These are phyloP conservation scores for Lamprologus ornatipinnis DNA, from an alignment of 2,113 vertebrate genomes.

Conservation along the genomic window DNA sequence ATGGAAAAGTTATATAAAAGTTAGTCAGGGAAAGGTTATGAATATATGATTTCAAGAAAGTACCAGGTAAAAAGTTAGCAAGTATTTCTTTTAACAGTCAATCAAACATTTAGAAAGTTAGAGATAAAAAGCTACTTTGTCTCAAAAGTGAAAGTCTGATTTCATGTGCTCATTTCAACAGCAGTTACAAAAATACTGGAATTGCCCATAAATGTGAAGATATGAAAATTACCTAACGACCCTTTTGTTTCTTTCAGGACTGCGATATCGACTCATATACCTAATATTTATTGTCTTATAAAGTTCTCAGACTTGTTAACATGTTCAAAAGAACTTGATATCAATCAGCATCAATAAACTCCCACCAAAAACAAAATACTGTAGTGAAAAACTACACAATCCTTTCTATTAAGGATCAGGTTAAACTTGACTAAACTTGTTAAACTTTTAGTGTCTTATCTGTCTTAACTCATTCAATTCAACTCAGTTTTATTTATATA, in stretches of 20 bases:
- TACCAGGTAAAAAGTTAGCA: background rate
- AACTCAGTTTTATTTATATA: background rate
- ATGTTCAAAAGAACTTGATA: background rate
- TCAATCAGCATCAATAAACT: background rate
- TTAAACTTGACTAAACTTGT: background rate
- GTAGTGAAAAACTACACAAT: background rate
- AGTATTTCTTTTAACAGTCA: background rate
- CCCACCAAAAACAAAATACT: background rate
- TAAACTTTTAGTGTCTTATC: background rate
- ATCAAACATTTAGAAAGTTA: background rate
- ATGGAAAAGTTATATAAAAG: slow-evolving; percentile 39
- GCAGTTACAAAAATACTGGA: background rate
- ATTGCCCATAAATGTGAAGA: background rate
- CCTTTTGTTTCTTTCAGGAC: background rate
- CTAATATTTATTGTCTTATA: background rate
- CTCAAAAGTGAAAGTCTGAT: background rate
- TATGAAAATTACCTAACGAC: background rate
- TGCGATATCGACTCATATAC: background rate
- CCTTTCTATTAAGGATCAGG: background rate
- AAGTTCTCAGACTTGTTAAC: background rate
- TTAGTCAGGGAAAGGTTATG: background rate
- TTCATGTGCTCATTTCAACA: background rate
- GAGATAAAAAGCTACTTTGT: background rate
- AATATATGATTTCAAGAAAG: background rate
- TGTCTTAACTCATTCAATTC: background rate